phyloP scores from a whole-genome alignment of 1,140 invertebrate species.

The Druon quercuslanigerum region DNA sequence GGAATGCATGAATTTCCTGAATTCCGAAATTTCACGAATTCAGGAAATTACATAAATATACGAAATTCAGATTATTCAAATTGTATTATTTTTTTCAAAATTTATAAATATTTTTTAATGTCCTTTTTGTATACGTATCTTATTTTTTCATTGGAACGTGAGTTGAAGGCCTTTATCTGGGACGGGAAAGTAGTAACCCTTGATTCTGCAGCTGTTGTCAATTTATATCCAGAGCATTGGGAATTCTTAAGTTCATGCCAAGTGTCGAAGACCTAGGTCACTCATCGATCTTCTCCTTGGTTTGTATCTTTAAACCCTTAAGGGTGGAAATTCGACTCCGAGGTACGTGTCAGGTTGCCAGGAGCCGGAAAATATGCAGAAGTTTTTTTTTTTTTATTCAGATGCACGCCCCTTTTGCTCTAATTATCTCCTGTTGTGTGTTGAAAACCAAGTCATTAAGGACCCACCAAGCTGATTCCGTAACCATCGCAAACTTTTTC shows the following conservation, averaged over 20 bases:
- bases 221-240: not conserved
- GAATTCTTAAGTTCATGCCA: not conserved
- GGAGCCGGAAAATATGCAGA: not conserved
- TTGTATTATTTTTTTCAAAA: no score
- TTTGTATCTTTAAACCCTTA: slow-evolving; percentile 10
- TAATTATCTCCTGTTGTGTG: slow-evolving; percentile 3
- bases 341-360: slow-evolving; percentile 4
- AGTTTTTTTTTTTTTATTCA: not conserved
- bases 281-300: not conserved
- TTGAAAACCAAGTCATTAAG: not conserved
- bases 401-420: not conserved
- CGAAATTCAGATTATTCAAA: no score
- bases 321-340: not conserved
- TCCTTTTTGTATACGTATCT: no score
- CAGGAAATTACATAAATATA: no score
- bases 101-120: no score
- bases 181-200: no score
- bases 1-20: no score
- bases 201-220: no score
- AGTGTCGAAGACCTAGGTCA: not conserved
- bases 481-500: no score
- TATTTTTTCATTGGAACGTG: no score
- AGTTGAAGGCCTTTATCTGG: no score
- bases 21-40: no score
- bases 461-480: not conserved